Conservation (phyloP, 2,113 vertebrate genomes). For the Octodon degus region DNA sequence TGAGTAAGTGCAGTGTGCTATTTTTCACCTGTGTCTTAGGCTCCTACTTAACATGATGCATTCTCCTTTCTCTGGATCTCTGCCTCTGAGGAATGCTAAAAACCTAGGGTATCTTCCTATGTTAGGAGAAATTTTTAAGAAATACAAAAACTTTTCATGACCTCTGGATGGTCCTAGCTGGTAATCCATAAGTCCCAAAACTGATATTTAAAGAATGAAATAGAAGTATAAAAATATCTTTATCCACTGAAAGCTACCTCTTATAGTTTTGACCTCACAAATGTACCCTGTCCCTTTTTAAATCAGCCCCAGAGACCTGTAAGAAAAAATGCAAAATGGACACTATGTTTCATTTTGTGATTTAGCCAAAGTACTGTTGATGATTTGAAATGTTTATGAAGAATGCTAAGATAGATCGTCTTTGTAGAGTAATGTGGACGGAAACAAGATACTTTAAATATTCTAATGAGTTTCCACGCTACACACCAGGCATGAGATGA, state of each 20-base stretch:
- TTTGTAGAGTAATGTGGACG: not conserved
- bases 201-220: not conserved
- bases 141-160: not conserved
- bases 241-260: not conserved
- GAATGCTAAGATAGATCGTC: not conserved
- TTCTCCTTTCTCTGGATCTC: not conserved
- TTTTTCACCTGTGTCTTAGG: not conserved
- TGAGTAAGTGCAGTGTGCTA: not conserved
- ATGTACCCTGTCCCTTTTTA: not conserved
- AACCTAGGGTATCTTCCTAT: not conserved
- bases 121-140: not conserved
- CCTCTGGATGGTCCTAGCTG: not conserved
- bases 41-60: no score
- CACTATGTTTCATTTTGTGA: not conserved
- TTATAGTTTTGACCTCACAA: not conserved
- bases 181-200: not conserved
- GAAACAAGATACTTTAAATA: not conserved
- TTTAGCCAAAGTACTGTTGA: not conserved
- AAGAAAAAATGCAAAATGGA: not conserved
- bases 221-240: not conserved
- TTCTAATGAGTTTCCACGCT: not conserved
- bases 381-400: constrained; percentile 20
- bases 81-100: not conserved
- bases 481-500: not conserved
- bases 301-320: not conserved